These are phyloP conservation scores for Potamarius usumacintae DNA, from an alignment of 2,113 vertebrate genomes.

Conservation along the genomic window DNA sequence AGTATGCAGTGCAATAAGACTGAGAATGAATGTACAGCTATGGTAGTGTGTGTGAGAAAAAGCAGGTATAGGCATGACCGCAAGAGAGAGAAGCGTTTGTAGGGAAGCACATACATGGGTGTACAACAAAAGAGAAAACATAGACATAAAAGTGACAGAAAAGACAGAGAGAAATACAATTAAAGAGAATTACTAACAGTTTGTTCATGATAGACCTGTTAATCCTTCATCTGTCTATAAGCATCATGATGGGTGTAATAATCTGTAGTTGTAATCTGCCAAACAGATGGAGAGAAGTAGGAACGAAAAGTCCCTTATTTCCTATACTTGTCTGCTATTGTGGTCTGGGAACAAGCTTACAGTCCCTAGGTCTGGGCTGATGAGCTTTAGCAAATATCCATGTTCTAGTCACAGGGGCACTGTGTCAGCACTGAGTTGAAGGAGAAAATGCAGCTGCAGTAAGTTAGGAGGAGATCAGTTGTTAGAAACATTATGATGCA, in stretches of 20 bases:
- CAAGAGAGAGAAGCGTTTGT: neutral
- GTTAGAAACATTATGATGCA: neutral
- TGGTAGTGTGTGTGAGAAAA: neutral
- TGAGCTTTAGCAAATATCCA: neutral
- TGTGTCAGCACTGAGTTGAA: neutral
- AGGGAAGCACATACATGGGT: neutral
- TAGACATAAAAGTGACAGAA: neutral
- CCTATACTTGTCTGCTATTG: neutral
- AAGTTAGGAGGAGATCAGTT: neutral
- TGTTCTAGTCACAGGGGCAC: neutral
- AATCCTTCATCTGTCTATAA: neutral
- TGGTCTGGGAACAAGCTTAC: neutral
- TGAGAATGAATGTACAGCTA: neutral
- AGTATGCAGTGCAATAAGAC: neutral
- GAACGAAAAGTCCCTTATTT: neutral
- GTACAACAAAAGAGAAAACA: neutral
- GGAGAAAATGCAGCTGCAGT: neutral
- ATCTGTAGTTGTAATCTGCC: slow-evolving; percentile 38
- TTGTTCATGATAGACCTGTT: neutral
- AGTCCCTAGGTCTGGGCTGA: neutral
- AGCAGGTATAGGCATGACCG: neutral
- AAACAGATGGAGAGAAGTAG: slow-evolving; percentile 39
- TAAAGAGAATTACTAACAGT: neutral
- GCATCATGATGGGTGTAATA: slow-evolving; percentile 21
- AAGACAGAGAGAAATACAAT: too few species aligned